These are phyloP conservation scores for Drosophila guanche DNA, from an alignment of 1,140 invertebrate species.

Conservation along the genomic window DNA sequence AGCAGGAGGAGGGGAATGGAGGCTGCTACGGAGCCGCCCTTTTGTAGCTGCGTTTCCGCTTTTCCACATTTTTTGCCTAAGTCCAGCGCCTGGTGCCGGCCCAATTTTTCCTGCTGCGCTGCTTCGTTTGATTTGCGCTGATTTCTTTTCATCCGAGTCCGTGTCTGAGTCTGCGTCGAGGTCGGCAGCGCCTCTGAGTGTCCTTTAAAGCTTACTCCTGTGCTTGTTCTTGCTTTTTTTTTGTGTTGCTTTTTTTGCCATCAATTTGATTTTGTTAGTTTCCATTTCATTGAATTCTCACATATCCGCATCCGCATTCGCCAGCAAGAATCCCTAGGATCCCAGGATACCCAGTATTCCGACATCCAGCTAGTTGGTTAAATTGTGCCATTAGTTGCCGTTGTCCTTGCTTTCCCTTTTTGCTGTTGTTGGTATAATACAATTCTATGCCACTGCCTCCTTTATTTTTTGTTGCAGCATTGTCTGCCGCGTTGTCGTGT, in stretches of 20 bases:
- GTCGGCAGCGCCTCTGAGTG: conserved; percentile 10
- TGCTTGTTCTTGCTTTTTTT: conserved; percentile 42
- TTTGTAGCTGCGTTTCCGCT: conserved; percentile 75
- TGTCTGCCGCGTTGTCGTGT: conserved; percentile 53
- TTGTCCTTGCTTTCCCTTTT: conserved; percentile 59
- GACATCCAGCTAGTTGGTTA: conserved; percentile 70
- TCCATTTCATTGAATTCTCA: conserved; percentile 82
- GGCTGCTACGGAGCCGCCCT: conserved; percentile 58
- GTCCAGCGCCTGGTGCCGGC: conserved; percentile 12
- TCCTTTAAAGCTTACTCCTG: conserved; percentile 70
- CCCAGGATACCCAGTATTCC: conserved; percentile 32
- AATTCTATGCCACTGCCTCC: conserved; percentile 26
- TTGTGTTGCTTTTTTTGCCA: conserved; percentile 34
- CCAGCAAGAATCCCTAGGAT: conserved; percentile 15
- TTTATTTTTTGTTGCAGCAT: conserved; percentile 42
- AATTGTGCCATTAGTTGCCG: conserved; percentile 76
- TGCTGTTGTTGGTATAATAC: conserved; percentile 26
- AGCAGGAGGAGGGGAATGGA: conserved; percentile 4
- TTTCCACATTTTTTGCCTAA: conserved; percentile 20
- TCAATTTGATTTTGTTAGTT: conserved; percentile 82
- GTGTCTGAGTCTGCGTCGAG: too few relatives aligned
- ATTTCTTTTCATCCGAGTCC: conserved; percentile 57
- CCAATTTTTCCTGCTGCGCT: conserved; percentile 78
- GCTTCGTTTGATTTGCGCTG: conserved; percentile 75
- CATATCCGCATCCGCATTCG: conserved; percentile 63